Evolutionary conservation across 2,888 invertebrate genomes (phyloP).

Genomic region (Endotricha flammealis): DNA sequence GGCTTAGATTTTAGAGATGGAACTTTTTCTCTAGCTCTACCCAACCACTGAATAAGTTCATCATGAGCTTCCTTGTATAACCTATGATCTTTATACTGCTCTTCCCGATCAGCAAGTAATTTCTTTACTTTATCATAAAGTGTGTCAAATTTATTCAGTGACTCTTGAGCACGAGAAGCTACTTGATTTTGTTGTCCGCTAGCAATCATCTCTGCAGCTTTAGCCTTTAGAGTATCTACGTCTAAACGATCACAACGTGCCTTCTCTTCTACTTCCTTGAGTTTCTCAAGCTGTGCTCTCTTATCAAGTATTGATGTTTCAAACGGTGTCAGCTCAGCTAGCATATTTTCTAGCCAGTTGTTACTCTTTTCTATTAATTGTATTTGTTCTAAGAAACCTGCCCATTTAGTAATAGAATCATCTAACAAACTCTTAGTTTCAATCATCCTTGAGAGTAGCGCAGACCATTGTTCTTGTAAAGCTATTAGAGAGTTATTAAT

Average conservation of each 20-base stretch:
- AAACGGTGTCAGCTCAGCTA: slow-evolving; percentile 85
- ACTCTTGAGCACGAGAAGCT: slow-evolving; percentile 90
- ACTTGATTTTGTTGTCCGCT: slow-evolving; percentile 91
- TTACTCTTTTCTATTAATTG: slow-evolving; percentile 90
- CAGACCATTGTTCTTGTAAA: slow-evolving; percentile 94
- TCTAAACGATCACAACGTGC: slow-evolving; percentile 93
- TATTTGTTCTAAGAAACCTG: slow-evolving; percentile 92
- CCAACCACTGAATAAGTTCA: slow-evolving; percentile 92
- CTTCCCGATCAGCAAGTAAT: slow-evolving; percentile 86
- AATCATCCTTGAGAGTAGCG: slow-evolving; percentile 90
- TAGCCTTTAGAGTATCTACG: slow-evolving; percentile 89
- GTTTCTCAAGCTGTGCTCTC: slow-evolving; percentile 88
- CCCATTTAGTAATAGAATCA: slow-evolving; percentile 94
- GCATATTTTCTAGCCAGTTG: slow-evolving; percentile 84
- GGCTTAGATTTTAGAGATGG: slow-evolving; percentile 91
- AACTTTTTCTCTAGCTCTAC: slow-evolving; percentile 91
- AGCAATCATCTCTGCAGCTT: slow-evolving; percentile 90
- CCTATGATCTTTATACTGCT: slow-evolving; percentile 92
- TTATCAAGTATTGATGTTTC: slow-evolving; percentile 92
- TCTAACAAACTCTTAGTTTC: slow-evolving; percentile 93
- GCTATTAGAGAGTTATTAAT: slow-evolving; percentile 90
- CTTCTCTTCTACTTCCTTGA: slow-evolving; percentile 92
- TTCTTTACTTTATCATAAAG: slow-evolving; percentile 87
- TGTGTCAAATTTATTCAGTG: slow-evolving; percentile 89
- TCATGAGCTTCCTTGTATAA: slow-evolving; percentile 95